A percentile compares a stretch with the other conserved stretches of the same genome.
phyloP scores from a whole-genome alignment of 2,888 invertebrate genomes.

The Polyommatus icarus region DNA sequence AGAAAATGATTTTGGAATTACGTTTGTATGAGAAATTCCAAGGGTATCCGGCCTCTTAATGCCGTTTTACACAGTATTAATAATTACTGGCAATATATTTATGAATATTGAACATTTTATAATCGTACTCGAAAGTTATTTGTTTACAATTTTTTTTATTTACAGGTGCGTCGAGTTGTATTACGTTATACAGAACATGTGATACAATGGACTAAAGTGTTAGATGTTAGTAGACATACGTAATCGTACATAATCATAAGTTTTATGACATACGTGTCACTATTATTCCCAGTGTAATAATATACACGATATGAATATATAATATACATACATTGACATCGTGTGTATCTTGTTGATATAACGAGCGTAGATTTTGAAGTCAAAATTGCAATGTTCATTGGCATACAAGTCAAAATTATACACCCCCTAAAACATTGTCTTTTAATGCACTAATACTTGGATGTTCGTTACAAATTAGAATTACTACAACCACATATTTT shows the following conservation, averaged over 20 bases:
- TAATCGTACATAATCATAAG: neutral
- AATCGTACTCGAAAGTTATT: too few relatives aligned
- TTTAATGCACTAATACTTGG: neutral
- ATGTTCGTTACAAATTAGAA: neutral
- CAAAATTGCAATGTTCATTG: neutral
- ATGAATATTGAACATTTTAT: too few relatives aligned
- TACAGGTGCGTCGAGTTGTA: slow-evolving; percentile 25
- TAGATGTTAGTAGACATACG: neutral
- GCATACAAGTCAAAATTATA: neutral
- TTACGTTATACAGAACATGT: slow-evolving; percentile 26
- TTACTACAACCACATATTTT: neutral
- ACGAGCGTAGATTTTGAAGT: neutral
- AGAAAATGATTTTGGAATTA: too few relatives aligned
- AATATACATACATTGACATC: neutral
- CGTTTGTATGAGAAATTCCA: too few relatives aligned
- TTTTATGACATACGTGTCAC: slow-evolving; percentile 4
- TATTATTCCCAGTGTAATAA: neutral
- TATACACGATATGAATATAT: too few relatives aligned
- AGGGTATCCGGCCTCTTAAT: too few relatives aligned
- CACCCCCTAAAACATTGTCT: neutral
- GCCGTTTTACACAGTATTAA: too few relatives aligned
- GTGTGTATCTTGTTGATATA: neutral
- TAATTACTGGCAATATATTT: too few relatives aligned
- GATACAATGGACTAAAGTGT: slow-evolving; percentile 22
- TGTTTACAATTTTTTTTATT: neutral